Percentiles rank a stretch among this genome's conserved stretches.
These are phyloP conservation scores for Clavelina lepadiformis DNA, from an alignment of 23 tunicate genomes.

Conservation along the genomic window DNA sequence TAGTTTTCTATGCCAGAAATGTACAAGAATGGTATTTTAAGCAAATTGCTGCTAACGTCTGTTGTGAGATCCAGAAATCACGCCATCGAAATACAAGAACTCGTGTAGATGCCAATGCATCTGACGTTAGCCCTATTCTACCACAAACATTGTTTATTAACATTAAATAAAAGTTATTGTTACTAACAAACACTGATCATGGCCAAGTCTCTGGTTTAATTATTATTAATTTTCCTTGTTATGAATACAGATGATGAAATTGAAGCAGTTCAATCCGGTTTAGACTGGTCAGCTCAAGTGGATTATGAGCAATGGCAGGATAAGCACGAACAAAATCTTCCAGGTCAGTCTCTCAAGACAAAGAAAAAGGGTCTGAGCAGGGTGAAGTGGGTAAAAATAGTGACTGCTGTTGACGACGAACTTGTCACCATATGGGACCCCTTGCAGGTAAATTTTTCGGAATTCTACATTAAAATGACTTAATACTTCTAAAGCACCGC, in stretches of 20 bases:
- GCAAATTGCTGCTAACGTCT: no score
- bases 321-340: constrained; percentile 13
- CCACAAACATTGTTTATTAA: no score
- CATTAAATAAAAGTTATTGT: no score
- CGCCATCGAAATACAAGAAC: no score
- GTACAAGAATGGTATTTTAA: neutral
- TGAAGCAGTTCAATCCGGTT: neutral
- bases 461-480: no score
- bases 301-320: constrained; percentile 41
- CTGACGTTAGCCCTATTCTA: no score
- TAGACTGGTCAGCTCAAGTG: constrained; percentile 35
- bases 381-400: constrained; percentile 3
- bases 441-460: constrained; percentile 8
- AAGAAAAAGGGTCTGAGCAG: constrained; percentile 7
- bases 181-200: no score
- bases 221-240: neutral
- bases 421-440: constrained; percentile 3
- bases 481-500: no score
- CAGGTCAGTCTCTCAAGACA: constrained; percentile 23
- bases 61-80: no score
- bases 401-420: constrained; percentile 1
- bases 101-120: no score
- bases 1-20: neutral
- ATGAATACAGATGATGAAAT: neutral
- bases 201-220: neutral